These are phyloP conservation scores for Sphyrna mokarran DNA, from an alignment of 2,113 vertebrate genomes.

Conservation along the genomic window DNA sequence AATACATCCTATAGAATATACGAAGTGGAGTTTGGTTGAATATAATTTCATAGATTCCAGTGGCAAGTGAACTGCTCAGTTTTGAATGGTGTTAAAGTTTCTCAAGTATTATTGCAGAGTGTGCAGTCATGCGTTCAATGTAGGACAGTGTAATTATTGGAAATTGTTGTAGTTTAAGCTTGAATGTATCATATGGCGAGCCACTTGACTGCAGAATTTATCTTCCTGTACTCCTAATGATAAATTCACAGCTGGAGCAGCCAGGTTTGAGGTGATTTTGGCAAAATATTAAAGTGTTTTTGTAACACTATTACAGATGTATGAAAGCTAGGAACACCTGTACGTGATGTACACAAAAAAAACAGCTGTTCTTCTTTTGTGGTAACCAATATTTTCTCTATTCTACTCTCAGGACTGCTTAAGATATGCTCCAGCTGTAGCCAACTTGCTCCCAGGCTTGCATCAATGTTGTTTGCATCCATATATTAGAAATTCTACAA, in stretches of 20 bases:
- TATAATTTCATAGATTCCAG: neutral
- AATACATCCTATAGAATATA: neutral
- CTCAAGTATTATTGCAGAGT: neutral
- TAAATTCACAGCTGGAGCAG: neutral
- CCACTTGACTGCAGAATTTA: conserved; percentile 5
- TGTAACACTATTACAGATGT: neutral
- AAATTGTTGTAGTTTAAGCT: neutral
- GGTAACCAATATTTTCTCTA: neutral
- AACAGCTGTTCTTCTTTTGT: neutral
- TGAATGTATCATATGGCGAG: neutral
- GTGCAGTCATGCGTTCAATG: neutral
- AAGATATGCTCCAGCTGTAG: neutral
- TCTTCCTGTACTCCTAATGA: neutral
- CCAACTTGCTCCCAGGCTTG: neutral
- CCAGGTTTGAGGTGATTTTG: neutral
- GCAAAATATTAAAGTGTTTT: neutral
- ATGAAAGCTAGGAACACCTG: neutral
- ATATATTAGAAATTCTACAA: neutral
- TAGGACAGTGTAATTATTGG: neutral
- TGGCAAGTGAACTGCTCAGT: neutral
- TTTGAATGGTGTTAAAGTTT: neutral
- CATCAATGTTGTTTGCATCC: neutral
- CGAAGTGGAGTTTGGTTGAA: neutral
- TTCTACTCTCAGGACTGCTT: neutral
- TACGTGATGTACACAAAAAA: neutral